Percentiles rank a stretch among this genome's conserved stretches.
These are phyloP conservation scores for Cryptotermes secundus DNA, from an alignment of 1,140 invertebrate genomes.

Conservation along the genomic window DNA sequence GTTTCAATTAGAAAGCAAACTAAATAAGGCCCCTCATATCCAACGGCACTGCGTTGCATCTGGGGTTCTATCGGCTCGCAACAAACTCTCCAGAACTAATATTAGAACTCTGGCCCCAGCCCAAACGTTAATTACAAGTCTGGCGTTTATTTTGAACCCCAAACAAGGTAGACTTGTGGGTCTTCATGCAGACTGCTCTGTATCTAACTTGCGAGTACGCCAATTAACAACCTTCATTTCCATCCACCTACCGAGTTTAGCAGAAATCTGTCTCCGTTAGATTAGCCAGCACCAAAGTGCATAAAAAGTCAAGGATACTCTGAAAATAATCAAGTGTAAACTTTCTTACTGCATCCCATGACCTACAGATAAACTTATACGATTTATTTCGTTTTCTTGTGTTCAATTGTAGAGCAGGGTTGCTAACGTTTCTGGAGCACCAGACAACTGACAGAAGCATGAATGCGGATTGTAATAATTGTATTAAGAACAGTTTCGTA, in stretches of 20 bases:
- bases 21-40: no score
- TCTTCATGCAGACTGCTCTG: background rate
- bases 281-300: background rate
- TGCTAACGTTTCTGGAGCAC: no score
- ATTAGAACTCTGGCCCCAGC: conserved; percentile 9
- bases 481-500: no score
- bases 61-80: background rate
- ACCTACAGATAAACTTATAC: no score
- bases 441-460: no score
- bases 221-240: background rate
- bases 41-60: background rate
- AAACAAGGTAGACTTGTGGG: background rate
- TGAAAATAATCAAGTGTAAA: background rate
- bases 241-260: background rate
- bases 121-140: background rate
- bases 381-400: no score
- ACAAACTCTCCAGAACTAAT: background rate
- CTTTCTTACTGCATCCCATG: background rate
- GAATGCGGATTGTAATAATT: no score
- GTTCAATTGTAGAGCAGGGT: no score
- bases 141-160: background rate
- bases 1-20: no score
- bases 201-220: background rate
- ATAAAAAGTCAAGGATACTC: background rate
- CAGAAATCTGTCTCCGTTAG: background rate